A percentile compares a stretch with the other conserved stretches of the same genome.
Conservation (phyloP, 2,113 vertebrate species). For the Psittacara wagleri region DNA sequence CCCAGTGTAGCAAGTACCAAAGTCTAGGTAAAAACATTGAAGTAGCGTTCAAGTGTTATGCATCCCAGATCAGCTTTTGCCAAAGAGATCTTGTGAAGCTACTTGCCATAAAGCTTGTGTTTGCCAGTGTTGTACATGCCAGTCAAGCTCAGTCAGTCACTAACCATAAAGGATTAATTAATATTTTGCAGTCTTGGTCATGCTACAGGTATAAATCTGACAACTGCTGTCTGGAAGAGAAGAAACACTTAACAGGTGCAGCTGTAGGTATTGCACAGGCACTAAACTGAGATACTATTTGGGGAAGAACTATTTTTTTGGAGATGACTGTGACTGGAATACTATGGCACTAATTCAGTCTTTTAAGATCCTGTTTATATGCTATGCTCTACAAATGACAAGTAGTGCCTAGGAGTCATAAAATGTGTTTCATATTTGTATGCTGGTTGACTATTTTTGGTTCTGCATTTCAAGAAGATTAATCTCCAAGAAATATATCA, state of each 20-base stretch:
- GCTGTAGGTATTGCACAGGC: not conserved
- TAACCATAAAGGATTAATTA: slow-evolving; percentile 20
- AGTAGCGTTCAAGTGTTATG: not conserved
- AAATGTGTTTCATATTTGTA: not conserved
- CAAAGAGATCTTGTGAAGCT: not conserved
- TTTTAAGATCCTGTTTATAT: not conserved
- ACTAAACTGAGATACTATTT: not conserved
- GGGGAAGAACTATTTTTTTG: not conserved
- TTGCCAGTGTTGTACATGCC: not conserved
- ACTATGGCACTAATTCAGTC: not conserved
- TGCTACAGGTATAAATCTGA: not conserved
- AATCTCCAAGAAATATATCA: not conserved
- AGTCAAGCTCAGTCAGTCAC: not conserved
- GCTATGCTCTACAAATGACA: not conserved
- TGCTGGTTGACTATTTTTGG: not conserved
- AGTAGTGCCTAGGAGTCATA: not conserved
- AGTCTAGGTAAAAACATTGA: not conserved
- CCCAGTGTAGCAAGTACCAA: not conserved
- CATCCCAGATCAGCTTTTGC: not conserved
- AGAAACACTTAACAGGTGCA: not conserved
- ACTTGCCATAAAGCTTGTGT: not conserved
- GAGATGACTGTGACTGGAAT: not conserved
- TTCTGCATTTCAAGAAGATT: not conserved
- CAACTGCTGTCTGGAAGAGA: not conserved
- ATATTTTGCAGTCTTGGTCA: slow-evolving; percentile 20